Percentiles rank a stretch among this genome's conserved stretches.
Evolutionary conservation across 2,888 invertebrate genomes (phyloP).

Genomic region (Aleiodes leptofemur): DNA sequence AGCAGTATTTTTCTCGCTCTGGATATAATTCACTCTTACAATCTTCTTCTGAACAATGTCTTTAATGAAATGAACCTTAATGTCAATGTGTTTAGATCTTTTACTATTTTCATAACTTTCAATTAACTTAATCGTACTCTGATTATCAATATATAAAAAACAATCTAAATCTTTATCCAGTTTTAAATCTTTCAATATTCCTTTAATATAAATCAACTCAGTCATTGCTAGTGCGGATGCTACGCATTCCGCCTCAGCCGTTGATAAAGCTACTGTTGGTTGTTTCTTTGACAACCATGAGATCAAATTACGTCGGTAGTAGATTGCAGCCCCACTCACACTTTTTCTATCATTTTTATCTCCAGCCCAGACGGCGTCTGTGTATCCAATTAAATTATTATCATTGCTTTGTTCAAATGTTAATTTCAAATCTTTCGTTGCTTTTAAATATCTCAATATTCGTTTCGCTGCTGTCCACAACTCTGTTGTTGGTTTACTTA

Average conservation of each 20-base stretch:
- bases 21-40: no score
- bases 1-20: no score
- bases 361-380: no score
- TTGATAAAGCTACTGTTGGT: slow-evolving; percentile 53
- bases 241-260: slow-evolving; percentile 60
- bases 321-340: slow-evolving; percentile 11
- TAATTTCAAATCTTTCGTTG: slow-evolving; percentile 6
- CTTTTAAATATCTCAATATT: slow-evolving; percentile 17
- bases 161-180: slow-evolving; percentile 38
- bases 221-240: slow-evolving; percentile 55
- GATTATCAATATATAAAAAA: slow-evolving; percentile 58
- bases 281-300: slow-evolving; percentile 62
- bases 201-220: slow-evolving; percentile 54
- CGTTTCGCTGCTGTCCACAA: slow-evolving; percentile 5
- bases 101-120: slow-evolving; percentile 50
- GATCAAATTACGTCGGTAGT: slow-evolving; percentile 21
- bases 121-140: slow-evolving; percentile 57
- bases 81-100: slow-evolving; percentile 55
- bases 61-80: slow-evolving; percentile 41
- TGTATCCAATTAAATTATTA: not conserved
- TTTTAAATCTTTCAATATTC: slow-evolving; percentile 53
- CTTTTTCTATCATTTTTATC: no score
- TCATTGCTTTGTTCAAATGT: slow-evolving; percentile 3
- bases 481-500: not conserved
- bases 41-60: no score